phyloP scores from a whole-genome alignment of 2,888 invertebrate genomes.

The Drosophila conformis region DNA sequence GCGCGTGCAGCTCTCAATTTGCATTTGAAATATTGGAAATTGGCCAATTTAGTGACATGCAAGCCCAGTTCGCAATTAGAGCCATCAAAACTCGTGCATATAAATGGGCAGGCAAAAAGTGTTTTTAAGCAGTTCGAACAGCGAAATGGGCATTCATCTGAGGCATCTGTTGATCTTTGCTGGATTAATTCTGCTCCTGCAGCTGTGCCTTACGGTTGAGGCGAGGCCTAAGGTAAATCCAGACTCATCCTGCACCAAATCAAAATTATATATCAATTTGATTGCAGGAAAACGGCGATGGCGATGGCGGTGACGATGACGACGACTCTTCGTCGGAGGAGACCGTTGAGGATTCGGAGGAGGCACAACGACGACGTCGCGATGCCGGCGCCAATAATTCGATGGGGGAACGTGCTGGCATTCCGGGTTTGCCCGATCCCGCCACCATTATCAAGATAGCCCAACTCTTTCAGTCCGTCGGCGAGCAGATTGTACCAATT shows the following conservation, averaged over 20 bases:
- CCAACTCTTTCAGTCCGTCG: slow-evolving; percentile 79
- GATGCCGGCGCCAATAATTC: slow-evolving; percentile 35
- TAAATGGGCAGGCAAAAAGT: slow-evolving; percentile 22
- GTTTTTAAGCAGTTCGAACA: background rate
- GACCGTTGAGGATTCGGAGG: slow-evolving; percentile 75
- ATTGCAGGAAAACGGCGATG: slow-evolving; percentile 28
- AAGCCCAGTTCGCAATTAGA: slow-evolving; percentile 16
- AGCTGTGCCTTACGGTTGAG: slow-evolving; percentile 28
- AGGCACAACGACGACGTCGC: slow-evolving; percentile 47
- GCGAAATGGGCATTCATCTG: slow-evolving; percentile 40
- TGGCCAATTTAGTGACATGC: slow-evolving; percentile 57
- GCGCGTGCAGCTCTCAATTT: slow-evolving; percentile 16
- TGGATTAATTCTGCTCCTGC: slow-evolving; percentile 33
- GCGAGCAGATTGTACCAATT: slow-evolving; percentile 80
- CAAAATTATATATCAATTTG: background rate
- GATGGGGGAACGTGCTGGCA: slow-evolving; percentile 37
- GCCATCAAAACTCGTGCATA: slow-evolving; percentile 32
- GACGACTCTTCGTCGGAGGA: slow-evolving; percentile 80
- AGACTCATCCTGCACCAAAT: background rate
- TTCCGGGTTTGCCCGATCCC: slow-evolving; percentile 82
- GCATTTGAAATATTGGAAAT: slow-evolving; percentile 33
- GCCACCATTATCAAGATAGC: slow-evolving; percentile 79
- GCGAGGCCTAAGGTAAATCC: slow-evolving; percentile 51
- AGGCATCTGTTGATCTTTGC: slow-evolving; percentile 30
- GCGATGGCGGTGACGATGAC: slow-evolving; percentile 58